phyloP scores from a whole-genome alignment of 1,140 invertebrate species.

The Drosophila sproati region DNA sequence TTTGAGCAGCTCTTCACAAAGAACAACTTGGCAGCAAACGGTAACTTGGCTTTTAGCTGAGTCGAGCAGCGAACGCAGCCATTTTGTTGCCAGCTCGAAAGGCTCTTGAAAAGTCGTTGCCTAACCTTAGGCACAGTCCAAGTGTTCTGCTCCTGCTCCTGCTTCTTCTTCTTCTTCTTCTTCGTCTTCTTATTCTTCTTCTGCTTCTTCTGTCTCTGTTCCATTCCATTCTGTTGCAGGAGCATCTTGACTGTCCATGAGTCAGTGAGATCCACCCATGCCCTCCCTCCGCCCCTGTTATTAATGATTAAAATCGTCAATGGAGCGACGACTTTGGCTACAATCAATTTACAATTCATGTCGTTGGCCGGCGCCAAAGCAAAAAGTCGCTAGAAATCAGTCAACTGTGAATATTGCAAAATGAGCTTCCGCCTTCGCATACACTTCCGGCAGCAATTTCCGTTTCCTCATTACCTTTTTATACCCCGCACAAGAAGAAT shows the following conservation, averaged over 20 bases:
- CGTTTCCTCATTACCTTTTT: conserved; percentile 80
- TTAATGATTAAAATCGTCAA: conserved; percentile 75
- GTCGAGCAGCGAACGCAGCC: conserved; percentile 51
- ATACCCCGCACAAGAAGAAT: conserved; percentile 22
- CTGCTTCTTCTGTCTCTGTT: conserved; percentile 2
- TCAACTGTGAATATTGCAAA: conserved; percentile 82
- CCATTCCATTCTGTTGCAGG: conserved; percentile 10
- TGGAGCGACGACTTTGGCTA: conserved; percentile 60
- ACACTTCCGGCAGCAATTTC: conserved; percentile 83
- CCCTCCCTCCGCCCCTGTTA: conserved; percentile 26
- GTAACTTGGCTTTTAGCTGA: conserved; percentile 57
- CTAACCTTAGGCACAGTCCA: conserved; percentile 58
- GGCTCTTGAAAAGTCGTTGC: conserved; percentile 54
- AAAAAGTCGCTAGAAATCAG: conserved; percentile 78
- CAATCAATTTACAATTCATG: conserved; percentile 82
- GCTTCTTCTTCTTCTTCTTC: conserved; percentile 6
- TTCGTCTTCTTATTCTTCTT: conserved; percentile 7
- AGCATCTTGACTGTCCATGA: conserved; percentile 37
- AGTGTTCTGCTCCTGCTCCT: conserved; percentile 7
- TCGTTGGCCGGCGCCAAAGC: conserved; percentile 23
- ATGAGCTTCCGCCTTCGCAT: conserved; percentile 78
- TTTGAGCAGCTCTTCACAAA: conserved; percentile 80
- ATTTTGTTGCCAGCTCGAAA: conserved; percentile 69
- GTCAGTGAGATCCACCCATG: background rate
- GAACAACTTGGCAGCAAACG: conserved; percentile 74